Base-by-base conservation (phyloP, 2,797 vertebrate genomes). In the Acanthurus leucopareius region DNA sequence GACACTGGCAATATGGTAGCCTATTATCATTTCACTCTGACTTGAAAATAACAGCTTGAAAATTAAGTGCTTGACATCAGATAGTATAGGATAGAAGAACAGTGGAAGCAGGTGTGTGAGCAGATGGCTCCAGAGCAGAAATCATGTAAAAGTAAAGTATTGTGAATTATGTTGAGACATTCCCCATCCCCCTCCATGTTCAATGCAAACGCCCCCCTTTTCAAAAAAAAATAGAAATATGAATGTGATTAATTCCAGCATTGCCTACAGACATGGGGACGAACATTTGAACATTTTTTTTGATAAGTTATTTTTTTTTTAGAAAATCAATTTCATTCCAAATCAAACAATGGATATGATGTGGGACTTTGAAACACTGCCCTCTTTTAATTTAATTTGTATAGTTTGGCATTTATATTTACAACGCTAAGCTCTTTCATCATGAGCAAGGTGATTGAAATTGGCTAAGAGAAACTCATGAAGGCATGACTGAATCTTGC, bases 401-500 rank as follows among this genome's bases (percentile, higher is more conserved):
- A 75, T 63, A 89, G 82, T 91, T 91, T 82, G 83, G 71, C 61
- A 69, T 88, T 89, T 84, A 71, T 85, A 86, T 88, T 82, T 87
- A 79, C 77, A 77, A 73, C 71, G 42, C 53, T 70, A 69, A 88
- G 79, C 79, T 68, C 79, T 79, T 73, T 93, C 77, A 88, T 90
- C 80, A 80, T 4, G 38, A 42, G 42, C 74, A 64, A 79, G 81
- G 85, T 86, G 89, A 94, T 90, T 87, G 83, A 82, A 93, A 92
- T 69, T 86, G 84, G 82, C 91, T 84, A 70, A 66, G 77, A 76
- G 83, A 80, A 80, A 84, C 59, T 76, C 87, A 77, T 8, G 70
- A 85, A 85, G 88, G 86, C 64, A 64, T 93, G 91, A 92, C 85
- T 69, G 88, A 89, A 85, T 88, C 80, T 80, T 51, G 66, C 82